Conservation (phyloP, 2,888 invertebrate species). For the Isoperla grammatica region DNA sequence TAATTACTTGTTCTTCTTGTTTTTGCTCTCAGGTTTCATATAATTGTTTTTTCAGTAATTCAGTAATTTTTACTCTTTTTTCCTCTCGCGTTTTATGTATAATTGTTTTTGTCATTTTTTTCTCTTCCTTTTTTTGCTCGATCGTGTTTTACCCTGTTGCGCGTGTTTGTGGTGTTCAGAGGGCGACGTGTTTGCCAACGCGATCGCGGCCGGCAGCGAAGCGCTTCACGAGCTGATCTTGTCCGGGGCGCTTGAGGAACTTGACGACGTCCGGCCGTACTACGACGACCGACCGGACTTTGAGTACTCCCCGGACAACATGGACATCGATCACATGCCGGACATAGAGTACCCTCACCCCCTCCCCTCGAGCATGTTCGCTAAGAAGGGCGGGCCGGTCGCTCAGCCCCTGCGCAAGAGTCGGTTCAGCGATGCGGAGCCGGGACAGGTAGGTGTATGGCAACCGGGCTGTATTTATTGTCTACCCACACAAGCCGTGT, state of each 20-base stretch:
- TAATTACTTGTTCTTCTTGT: no score
- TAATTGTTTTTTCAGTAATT: no score
- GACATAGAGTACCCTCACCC: slow-evolving; percentile 43
- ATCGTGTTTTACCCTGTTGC: no score
- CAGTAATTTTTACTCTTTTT: no score
- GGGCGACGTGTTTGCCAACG: slow-evolving; percentile 57
- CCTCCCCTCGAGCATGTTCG: slow-evolving; percentile 43
- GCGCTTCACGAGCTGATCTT: slow-evolving; percentile 71
- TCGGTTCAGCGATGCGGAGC: slow-evolving; percentile 31
- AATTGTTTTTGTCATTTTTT: no score
- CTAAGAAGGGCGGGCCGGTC: slow-evolving; percentile 40
- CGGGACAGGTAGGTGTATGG: slow-evolving; percentile 37
- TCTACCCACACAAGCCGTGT: no score
- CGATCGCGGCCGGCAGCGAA: slow-evolving; percentile 70
- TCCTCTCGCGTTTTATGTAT: no score
- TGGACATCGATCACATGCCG: slow-evolving; percentile 38
- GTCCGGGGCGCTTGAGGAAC: slow-evolving; percentile 74
- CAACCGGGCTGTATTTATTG: no score
- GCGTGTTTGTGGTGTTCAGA: no score
- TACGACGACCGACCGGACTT: slow-evolving; percentile 50
- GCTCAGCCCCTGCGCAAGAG: slow-evolving; percentile 4
- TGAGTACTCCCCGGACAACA: slow-evolving; percentile 45
- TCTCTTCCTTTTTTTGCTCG: no score
- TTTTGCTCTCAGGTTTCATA: no score
- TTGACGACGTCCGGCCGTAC: slow-evolving; percentile 70